Evolutionary conservation across 2,113 vertebrate genomes (phyloP).

Genomic region (Erinaceus europaeus): DNA sequence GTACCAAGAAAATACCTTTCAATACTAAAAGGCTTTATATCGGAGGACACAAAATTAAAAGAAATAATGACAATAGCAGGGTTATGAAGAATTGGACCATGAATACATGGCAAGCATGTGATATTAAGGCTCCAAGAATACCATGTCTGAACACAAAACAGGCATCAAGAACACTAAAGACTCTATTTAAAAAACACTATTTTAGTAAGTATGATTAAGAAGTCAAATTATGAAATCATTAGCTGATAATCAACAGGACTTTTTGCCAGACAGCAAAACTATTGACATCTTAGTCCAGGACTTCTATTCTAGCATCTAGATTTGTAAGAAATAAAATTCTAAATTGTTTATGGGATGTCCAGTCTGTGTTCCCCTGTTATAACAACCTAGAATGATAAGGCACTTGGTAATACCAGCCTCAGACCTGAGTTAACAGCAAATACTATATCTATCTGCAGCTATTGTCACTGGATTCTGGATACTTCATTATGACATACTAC

Average conservation of each 20-base stretch:
- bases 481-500: background rate
- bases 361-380: background rate
- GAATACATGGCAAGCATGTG: background rate
- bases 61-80: background rate
- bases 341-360: background rate
- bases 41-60: slow-evolving; percentile 15
- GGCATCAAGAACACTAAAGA: background rate
- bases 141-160: background rate
- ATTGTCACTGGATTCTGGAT: background rate
- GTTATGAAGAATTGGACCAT: background rate
- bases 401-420: background rate
- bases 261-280: background rate
- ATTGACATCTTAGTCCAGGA: background rate
- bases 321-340: background rate
- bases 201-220: slow-evolving; percentile 1
- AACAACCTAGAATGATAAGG: background rate
- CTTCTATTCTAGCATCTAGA: background rate
- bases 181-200: background rate
- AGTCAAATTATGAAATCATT: background rate
- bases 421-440: background rate
- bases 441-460: background rate
- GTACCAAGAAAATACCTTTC: slow-evolving; percentile 27
- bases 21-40: background rate
- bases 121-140: background rate
- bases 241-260: background rate